These are phyloP conservation scores for Bufo gargarizans DNA, from an alignment of 2,113 vertebrate genomes.

Conservation along the genomic window DNA sequence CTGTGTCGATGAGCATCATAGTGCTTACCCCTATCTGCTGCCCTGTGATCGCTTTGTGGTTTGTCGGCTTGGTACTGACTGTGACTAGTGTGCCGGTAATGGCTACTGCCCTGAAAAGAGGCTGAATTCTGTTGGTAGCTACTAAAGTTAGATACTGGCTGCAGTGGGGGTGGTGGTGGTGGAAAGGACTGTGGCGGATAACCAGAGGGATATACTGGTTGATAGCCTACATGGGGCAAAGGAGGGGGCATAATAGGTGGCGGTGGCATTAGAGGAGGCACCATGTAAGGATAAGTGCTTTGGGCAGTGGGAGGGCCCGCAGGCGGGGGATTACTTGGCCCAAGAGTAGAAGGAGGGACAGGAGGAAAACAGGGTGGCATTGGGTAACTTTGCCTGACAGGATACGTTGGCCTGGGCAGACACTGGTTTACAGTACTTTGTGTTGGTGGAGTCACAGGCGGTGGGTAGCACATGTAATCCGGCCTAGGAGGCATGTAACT, in stretches of 20 bases:
- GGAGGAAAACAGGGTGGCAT: slow-evolving; percentile 89
- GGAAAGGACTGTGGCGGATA: slow-evolving; percentile 81
- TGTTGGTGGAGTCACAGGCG: slow-evolving; percentile 77
- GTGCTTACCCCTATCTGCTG: slow-evolving; percentile 83
- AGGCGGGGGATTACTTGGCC: slow-evolving; percentile 63
- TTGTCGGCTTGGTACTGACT: slow-evolving; percentile 83
- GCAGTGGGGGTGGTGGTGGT: slow-evolving; percentile 66
- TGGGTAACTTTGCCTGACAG: slow-evolving; percentile 81
- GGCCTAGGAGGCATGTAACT: slow-evolving; percentile 81
- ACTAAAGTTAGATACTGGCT: slow-evolving; percentile 79
- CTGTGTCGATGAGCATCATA: slow-evolving; percentile 85
- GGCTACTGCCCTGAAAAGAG: slow-evolving; percentile 75
- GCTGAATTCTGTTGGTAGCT: slow-evolving; percentile 76
- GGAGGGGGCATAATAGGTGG: slow-evolving; percentile 79
- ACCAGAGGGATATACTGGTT: slow-evolving; percentile 80
- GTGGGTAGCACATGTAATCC: slow-evolving; percentile 88
- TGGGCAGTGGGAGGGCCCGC: slow-evolving; percentile 74
- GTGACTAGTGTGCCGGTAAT: slow-evolving; percentile 73
- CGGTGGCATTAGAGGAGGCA: slow-evolving; percentile 76
- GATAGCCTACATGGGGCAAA: slow-evolving; percentile 80
- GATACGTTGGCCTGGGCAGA: slow-evolving; percentile 80
- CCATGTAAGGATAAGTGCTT: slow-evolving; percentile 85
- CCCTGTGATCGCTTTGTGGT: slow-evolving; percentile 72
- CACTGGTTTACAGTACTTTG: slow-evolving; percentile 79
- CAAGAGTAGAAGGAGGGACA: slow-evolving; percentile 71